Conservation (phyloP, 2,113 vertebrate species). For the Ivindomyrus marchei region DNA sequence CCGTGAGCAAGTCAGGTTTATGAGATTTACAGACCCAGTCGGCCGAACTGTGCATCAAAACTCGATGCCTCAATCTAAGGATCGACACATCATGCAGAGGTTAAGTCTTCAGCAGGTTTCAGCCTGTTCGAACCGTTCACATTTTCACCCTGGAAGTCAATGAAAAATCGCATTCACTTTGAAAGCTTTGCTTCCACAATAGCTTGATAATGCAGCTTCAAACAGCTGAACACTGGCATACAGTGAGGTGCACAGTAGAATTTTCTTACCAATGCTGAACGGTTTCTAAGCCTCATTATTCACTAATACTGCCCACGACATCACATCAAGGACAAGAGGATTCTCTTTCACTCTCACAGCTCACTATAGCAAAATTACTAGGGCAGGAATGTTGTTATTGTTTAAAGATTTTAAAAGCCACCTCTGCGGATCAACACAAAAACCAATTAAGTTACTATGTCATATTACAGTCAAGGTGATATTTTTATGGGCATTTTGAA, state of each 20-base stretch:
- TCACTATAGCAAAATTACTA: background rate
- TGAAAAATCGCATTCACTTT: background rate
- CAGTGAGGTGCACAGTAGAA: background rate
- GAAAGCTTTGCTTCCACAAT: background rate
- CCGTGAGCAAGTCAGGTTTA: background rate
- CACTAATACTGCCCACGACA: background rate
- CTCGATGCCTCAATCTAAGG: background rate
- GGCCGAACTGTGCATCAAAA: background rate
- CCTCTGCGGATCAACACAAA: background rate
- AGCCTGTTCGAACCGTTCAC: background rate
- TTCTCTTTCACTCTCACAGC: background rate
- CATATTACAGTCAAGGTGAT: background rate
- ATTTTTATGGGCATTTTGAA: background rate
- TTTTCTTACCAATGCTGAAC: background rate
- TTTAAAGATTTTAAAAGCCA: background rate
- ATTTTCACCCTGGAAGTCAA: background rate
- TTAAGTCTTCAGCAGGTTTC: background rate
- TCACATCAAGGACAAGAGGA: background rate
- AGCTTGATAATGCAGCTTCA: background rate
- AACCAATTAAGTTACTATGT: background rate
- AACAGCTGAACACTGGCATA: background rate
- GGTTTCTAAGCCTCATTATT: background rate
- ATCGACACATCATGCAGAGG: background rate
- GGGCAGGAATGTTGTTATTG: background rate
- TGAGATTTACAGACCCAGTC: background rate